Base-by-base conservation (phyloP, 2,888 invertebrate genomes). In the Hyles lineata region DNA sequence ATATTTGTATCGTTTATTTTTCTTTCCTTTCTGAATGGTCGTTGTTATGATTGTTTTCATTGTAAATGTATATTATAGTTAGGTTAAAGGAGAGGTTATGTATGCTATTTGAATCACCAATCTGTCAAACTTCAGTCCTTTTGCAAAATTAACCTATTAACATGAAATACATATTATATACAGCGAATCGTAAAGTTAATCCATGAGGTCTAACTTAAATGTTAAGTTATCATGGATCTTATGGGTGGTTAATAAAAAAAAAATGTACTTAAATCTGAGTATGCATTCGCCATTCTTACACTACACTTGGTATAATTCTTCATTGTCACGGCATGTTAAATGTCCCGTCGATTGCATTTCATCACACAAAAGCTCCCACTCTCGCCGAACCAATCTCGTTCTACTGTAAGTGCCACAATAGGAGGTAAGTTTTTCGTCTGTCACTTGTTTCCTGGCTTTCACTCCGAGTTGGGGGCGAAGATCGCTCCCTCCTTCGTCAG, bases 371-470 rank as follows among this genome's bases (percentile, higher is more conserved):
- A 67, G 67, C 70, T 74, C 72, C 73, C 72, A 75, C 74, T 75
- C 43, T 43, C 63, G 73, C 74, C 77, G 76, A 80, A 79, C 82
- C 83, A 85, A 86, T 87, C 85, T 85, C 79, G 77, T 82, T 80
- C 79, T 75, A 77, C 76, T 78, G 79, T 77, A 73, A 81, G 79
- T 79, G 76, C 77, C 76, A 81, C 85, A 85, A 85, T 84, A 78
- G 83, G 79, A 83, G 82, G 82, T 83, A 83, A 84, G 82, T 84
- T 86, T 85, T 85, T 85, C 83, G 82, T 82, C 78, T 87, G 84
- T 87, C 85, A 82, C 84, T 86, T 85, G 83, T 86, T 88, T 87
- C 83, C 84, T 79, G 81, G 82, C 82, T 85, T 82, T 82, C 83
- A 79, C 82, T 81, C 76, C 79, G 77, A 77, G 76, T 79, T 80